Evolutionary conservation across 2,113 vertebrate genomes (phyloP).

Genomic region (Scortum barcoo): DNA sequence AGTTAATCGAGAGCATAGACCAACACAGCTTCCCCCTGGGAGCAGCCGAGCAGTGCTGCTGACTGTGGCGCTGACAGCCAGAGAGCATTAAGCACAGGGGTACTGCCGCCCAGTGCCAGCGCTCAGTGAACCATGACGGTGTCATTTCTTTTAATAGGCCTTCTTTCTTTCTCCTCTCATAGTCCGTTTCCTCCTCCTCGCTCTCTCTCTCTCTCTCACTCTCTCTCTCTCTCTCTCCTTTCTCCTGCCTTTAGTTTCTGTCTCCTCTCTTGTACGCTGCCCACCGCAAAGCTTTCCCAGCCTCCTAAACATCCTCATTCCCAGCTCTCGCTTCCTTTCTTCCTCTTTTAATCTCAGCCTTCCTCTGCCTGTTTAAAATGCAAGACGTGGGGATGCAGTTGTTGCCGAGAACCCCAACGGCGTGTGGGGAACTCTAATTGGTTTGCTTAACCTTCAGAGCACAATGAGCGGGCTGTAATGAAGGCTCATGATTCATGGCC

Average conservation of each 20-base stretch:
- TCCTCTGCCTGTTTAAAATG: constrained; percentile 76
- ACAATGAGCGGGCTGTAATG: constrained; percentile 83
- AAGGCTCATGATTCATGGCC: constrained; percentile 80
- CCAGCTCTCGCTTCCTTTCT: constrained; percentile 29
- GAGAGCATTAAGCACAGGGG: constrained; percentile 80
- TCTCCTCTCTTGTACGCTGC: constrained; percentile 19
- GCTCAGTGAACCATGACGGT: constrained; percentile 79
- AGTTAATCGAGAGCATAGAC: constrained; percentile 81
- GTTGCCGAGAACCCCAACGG: constrained; percentile 77
- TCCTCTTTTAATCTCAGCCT: constrained; percentile 57
- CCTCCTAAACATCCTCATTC: constrained; percentile 21
- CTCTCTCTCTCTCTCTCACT: no score
- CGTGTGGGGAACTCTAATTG: constrained; percentile 83
- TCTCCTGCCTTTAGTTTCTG: constrained; percentile 18
- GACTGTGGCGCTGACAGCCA: constrained; percentile 80
- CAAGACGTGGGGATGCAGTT: constrained; percentile 72
- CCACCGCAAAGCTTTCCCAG: constrained; percentile 32
- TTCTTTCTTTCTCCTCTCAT: constrained; percentile 64
- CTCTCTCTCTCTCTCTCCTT: constrained; percentile 17
- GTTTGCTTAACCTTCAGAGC: constrained; percentile 86
- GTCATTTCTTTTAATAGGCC: constrained; percentile 84
- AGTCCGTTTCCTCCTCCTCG: constrained; percentile 39
- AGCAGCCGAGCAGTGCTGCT: constrained; percentile 74
- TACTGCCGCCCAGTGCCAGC: constrained; percentile 69
- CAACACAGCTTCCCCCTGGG: constrained; percentile 74